These are phyloP conservation scores for Apogon hyalosoma DNA, from an alignment of 2,797 vertebrate species.

Conservation along the genomic window DNA sequence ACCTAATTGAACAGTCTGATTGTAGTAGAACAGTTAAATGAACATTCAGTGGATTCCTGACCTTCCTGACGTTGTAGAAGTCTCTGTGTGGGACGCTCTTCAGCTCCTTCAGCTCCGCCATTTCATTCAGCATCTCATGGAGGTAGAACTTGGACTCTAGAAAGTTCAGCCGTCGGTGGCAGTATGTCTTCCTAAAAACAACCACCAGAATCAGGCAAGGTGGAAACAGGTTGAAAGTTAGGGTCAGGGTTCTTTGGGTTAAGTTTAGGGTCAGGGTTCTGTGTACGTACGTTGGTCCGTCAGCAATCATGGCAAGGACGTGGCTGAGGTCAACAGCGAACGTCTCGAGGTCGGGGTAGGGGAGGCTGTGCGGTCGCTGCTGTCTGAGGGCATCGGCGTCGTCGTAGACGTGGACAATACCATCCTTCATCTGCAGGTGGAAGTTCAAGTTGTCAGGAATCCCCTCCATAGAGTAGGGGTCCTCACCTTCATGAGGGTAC, in stretches of 20 bases:
- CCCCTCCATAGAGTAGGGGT: constrained; percentile 90
- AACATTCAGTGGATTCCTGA: constrained; percentile 49
- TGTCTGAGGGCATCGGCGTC: constrained; percentile 81
- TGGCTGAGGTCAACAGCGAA: constrained; percentile 94
- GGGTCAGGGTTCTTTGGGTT: too few relatives aligned
- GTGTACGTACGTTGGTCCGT: constrained; percentile 91
- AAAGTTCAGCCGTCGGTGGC: constrained; percentile 94
- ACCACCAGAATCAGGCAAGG: not conserved
- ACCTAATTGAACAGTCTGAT: too few relatives aligned
- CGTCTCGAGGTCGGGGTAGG: constrained; percentile 94
- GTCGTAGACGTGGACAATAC: constrained; percentile 92
- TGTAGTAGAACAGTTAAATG: too few relatives aligned
- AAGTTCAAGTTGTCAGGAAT: constrained; percentile 91
- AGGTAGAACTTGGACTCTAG: constrained; percentile 95
- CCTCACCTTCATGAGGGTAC: constrained; percentile 83
- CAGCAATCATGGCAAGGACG: constrained; percentile 92
- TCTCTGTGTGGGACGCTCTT: constrained; percentile 95
- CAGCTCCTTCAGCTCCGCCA: constrained; percentile 95
- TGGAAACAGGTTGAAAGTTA: too few relatives aligned
- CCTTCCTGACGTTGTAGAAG: constrained; percentile 99
- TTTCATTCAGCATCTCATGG: constrained; percentile 98
- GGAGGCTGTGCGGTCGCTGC: constrained; percentile 87
- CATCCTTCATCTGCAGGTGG: constrained; percentile 89
- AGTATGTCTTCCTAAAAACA: constrained; percentile 92
- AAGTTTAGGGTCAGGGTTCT: too few relatives aligned